Conservation (phyloP, 2,888 invertebrate species). For the Mellilla xanthometata region DNA sequence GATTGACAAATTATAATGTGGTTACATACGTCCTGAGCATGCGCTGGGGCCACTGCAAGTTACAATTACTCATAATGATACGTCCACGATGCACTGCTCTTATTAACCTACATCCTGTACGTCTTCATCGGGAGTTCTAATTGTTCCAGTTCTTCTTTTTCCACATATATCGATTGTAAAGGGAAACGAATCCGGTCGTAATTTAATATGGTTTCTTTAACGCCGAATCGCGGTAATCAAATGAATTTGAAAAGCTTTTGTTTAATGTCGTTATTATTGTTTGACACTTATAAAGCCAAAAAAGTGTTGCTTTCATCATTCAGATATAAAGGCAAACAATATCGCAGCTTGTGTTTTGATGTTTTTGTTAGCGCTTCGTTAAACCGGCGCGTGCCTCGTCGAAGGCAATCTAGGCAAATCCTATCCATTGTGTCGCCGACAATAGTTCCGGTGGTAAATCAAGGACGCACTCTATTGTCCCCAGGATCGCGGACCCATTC, state of each 20-base stretch:
- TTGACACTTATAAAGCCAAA: too few species aligned
- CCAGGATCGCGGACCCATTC: constrained; percentile 40
- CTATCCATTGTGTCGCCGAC: constrained; percentile 71
- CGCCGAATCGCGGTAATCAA: constrained; percentile 29
- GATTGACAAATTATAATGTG: constrained; percentile 23
- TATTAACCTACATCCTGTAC: constrained; percentile 39
- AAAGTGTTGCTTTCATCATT: too few species aligned
- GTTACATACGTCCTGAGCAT: constrained; percentile 25
- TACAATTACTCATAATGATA: constrained; percentile 45
- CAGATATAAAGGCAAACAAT: constrained; percentile 11
- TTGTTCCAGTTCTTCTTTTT: too few species aligned
- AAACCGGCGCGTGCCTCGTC: constrained; percentile 55
- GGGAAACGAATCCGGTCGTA: too few species aligned
- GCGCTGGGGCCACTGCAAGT: constrained; percentile 22
- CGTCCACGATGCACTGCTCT: constrained; percentile 35
- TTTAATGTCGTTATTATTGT: constrained; percentile 15
- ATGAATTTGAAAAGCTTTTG: constrained; percentile 26
- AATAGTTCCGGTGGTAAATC: constrained; percentile 76
- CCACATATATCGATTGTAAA: too few species aligned
- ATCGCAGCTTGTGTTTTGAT: constrained; percentile 23
- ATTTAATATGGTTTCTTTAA: background rate
- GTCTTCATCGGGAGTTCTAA: constrained; percentile 41
- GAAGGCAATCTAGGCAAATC: constrained; percentile 64
- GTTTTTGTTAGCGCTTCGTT: constrained; percentile 47
- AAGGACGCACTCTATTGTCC: constrained; percentile 70